Evolutionary conservation across 2,797 vertebrate genomes (phyloP).

Genomic region (Sebastes nivosus): DNA sequence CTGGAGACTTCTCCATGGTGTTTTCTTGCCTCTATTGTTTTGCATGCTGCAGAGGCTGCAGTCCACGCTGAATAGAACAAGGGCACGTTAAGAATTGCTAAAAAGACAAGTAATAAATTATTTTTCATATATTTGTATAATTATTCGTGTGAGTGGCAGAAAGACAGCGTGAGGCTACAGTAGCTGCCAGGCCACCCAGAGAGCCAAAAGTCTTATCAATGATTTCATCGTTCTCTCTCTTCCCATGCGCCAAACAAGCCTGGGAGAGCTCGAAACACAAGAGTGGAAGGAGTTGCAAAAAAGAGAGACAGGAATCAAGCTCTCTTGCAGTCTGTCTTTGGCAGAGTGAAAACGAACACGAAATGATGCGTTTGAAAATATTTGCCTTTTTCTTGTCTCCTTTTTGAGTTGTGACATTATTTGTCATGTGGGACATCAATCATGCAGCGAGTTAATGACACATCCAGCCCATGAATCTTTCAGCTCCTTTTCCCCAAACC

Average conservation of each 20-base stretch:
- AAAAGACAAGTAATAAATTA: neutral
- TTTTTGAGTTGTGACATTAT: constrained; percentile 80
- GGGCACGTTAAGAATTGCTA: neutral
- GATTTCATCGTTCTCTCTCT: constrained; percentile 25
- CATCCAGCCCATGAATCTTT: constrained; percentile 83
- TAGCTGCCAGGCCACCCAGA: constrained; percentile 35
- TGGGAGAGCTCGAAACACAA: constrained; percentile 34
- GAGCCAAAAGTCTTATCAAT: constrained; percentile 14
- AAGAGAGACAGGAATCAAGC: neutral
- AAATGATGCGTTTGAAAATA: constrained; percentile 69
- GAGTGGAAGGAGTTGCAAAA: constrained; percentile 17
- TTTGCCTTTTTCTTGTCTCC: constrained; percentile 71
- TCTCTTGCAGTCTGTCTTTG: constrained; percentile 20
- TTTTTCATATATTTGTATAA: neutral
- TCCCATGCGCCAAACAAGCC: constrained; percentile 41
- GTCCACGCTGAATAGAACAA: neutral
- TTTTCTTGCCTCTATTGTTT: neutral
- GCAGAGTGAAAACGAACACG: constrained; percentile 45
- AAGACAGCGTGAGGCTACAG: neutral
- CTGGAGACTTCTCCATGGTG: neutral
- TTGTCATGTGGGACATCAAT: constrained; percentile 81
- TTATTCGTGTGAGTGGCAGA: neutral
- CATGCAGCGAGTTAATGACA: constrained; percentile 86
- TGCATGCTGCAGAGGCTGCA: neutral
- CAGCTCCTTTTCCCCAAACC: constrained; percentile 64